Percentiles rank a stretch among this genome's conserved stretches.
phyloP scores from a whole-genome alignment of 2,113 vertebrate genomes.

The Ptychochromis oligacanthus region DNA sequence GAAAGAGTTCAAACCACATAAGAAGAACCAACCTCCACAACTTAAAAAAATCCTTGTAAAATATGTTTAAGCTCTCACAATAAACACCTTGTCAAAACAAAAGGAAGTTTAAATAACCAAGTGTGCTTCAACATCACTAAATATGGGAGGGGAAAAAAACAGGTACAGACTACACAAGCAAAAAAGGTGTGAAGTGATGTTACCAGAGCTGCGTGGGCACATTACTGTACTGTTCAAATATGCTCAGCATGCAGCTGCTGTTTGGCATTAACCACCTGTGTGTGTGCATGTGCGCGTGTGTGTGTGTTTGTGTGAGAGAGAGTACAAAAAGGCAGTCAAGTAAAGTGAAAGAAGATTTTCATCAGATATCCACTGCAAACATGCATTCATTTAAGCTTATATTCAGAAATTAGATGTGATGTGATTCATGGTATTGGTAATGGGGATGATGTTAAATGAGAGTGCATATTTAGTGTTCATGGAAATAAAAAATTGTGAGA shows the following conservation, averaged over 20 bases:
- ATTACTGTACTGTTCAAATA: constrained; percentile 40
- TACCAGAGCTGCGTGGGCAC: neutral
- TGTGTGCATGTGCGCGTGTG: neutral
- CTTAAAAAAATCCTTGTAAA: neutral
- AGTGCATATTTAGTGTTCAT: constrained; percentile 2
- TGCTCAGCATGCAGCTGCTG: constrained; percentile 39
- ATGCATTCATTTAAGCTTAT: constrained; percentile 2
- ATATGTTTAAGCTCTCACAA: neutral
- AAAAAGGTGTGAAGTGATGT: constrained; percentile 30
- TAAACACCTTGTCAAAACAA: neutral
- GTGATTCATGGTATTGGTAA: constrained; percentile 18
- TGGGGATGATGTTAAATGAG: neutral
- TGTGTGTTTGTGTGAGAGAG: neutral
- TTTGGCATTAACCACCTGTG: neutral
- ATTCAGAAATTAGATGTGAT: neutral
- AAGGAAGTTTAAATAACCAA: constrained; percentile 1
- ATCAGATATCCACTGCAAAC: neutral
- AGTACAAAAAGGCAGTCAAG: neutral
- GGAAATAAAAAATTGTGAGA: neutral
- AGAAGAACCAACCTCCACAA: neutral
- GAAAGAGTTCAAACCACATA: neutral
- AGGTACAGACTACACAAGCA: constrained; percentile 15
- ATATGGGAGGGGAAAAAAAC: neutral
- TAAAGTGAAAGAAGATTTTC: neutral
- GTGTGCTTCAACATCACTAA: neutral